phyloP scores from a whole-genome alignment of 2,113 vertebrate genomes.

The Empidonax alnorum region DNA sequence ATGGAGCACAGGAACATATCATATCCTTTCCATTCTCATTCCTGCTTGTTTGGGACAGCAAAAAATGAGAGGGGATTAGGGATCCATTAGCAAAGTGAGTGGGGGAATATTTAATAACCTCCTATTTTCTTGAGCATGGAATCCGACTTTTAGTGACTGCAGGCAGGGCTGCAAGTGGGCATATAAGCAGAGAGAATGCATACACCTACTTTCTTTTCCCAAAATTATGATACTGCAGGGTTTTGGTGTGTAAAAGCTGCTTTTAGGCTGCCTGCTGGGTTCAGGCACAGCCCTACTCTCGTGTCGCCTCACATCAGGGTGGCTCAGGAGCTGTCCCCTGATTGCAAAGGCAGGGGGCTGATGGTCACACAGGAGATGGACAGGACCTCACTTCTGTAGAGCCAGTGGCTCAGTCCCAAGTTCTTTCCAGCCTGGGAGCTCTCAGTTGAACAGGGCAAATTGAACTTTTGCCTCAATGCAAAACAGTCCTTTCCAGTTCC shows the following conservation, averaged over 20 bases:
- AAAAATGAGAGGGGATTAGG: slow-evolving; percentile 8
- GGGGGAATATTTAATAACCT: neutral
- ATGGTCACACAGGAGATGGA: neutral
- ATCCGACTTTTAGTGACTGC: neutral
- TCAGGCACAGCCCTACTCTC: neutral
- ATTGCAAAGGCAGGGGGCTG: neutral
- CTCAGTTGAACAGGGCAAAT: neutral
- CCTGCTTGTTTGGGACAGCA: neutral
- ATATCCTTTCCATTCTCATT: slow-evolving; percentile 17
- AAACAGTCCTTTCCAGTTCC: neutral
- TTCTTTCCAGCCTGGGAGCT: neutral
- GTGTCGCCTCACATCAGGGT: neutral
- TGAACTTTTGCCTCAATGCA: neutral
- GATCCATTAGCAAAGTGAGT: neutral
- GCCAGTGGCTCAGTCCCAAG: neutral
- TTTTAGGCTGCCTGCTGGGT: neutral
- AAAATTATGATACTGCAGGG: neutral
- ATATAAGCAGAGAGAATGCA: neutral
- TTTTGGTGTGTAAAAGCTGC: neutral
- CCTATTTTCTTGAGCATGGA: neutral
- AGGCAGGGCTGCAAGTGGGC: neutral
- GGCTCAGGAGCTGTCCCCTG: neutral
- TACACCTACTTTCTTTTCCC: neutral
- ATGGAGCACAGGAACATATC: slow-evolving; percentile 6
- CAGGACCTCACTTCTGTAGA: neutral